Percentiles rank a stretch among this genome's conserved stretches.
Conservation (phyloP, 2,888 invertebrate species). For the Drosophila leonis region DNA sequence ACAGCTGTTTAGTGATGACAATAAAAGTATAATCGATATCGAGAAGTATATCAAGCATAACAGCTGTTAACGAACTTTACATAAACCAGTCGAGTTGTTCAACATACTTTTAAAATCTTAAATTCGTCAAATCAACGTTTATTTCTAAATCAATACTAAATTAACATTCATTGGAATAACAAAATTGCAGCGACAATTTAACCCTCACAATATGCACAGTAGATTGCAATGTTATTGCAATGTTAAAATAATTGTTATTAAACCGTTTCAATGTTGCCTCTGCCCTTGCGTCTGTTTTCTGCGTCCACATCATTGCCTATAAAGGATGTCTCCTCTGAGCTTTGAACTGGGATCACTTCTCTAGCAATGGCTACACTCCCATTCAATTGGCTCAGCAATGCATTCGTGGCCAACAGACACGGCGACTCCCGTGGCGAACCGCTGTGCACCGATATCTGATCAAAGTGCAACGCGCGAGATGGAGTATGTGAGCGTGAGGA, state of each 20-base stretch:
- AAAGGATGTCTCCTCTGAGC: conserved; percentile 93
- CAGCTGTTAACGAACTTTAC: not conserved
- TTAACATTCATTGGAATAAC: conserved; percentile 58
- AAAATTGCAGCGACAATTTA: conserved; percentile 54
- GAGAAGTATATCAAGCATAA: not conserved
- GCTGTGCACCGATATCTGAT: conserved; percentile 73
- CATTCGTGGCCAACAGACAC: conserved; percentile 49
- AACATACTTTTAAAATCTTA: not conserved
- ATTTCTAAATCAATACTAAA: conserved; percentile 49
- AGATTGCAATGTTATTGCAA: conserved; percentile 36
- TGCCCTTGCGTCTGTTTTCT: conserved; percentile 83
- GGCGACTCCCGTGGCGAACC: conserved; percentile 67
- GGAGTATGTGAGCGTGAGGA: conserved; percentile 86
- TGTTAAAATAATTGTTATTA: conserved; percentile 70
- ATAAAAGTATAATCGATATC: conserved; percentile 27
- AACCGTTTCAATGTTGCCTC: conserved; percentile 86
- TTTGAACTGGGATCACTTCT: conserved; percentile 72
- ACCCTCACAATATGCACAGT: conserved; percentile 32
- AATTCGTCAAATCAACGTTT: conserved; percentile 61
- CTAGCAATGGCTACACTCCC: conserved; percentile 70
- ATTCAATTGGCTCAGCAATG: conserved; percentile 64
- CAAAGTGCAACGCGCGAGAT: conserved; percentile 72
- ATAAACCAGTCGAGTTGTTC: not conserved
- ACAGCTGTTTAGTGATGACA: conserved; percentile 46
- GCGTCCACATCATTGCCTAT: conserved; percentile 86